Conservation (phyloP, 1,140 invertebrate species). For the Saccostrea cuccullata region DNA sequence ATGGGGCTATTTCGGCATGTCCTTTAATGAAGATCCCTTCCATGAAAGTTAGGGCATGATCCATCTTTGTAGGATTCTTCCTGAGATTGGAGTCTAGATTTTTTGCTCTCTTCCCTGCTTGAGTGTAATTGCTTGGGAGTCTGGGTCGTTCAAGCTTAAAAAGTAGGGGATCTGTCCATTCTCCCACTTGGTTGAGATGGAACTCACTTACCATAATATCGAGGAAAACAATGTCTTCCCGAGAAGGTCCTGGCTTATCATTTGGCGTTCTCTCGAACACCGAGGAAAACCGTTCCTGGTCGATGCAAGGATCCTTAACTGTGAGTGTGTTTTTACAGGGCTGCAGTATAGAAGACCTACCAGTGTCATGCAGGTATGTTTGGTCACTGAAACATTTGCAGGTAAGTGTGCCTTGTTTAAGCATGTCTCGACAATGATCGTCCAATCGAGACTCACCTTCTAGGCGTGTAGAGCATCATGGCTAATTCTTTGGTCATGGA, state of each 20-base stretch:
- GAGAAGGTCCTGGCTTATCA: conserved; percentile 41
- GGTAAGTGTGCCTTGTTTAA: conserved; percentile 17
- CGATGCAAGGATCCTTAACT: conserved; percentile 3
- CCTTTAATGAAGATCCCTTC: conserved; percentile 1
- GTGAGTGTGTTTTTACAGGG: conserved; percentile 9
- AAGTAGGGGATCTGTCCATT: conserved; percentile 39
- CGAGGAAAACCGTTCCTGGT: background rate
- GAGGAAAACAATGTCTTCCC: conserved; percentile 31
- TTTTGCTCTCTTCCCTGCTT: conserved; percentile 17
- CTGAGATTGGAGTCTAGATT: background rate
- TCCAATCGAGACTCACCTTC: conserved; percentile 41
- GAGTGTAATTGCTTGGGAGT: conserved; percentile 37
- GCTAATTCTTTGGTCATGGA: conserved; percentile 42
- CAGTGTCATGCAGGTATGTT: background rate
- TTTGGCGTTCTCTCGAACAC: conserved; percentile 38
- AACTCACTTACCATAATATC: conserved; percentile 37
- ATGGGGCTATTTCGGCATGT: conserved; percentile 47
- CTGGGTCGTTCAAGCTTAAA: conserved; percentile 31
- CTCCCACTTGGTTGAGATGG: background rate
- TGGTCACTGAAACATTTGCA: background rate
- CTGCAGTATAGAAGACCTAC: background rate
- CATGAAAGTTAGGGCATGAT: conserved; percentile 34
- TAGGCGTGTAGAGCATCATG: conserved; percentile 45
- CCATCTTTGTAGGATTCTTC: conserved; percentile 37
- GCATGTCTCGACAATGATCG: conserved; percentile 42